Evolutionary conservation across 2,113 vertebrate genomes (phyloP).

Genomic region (Microtus oregoni): DNA sequence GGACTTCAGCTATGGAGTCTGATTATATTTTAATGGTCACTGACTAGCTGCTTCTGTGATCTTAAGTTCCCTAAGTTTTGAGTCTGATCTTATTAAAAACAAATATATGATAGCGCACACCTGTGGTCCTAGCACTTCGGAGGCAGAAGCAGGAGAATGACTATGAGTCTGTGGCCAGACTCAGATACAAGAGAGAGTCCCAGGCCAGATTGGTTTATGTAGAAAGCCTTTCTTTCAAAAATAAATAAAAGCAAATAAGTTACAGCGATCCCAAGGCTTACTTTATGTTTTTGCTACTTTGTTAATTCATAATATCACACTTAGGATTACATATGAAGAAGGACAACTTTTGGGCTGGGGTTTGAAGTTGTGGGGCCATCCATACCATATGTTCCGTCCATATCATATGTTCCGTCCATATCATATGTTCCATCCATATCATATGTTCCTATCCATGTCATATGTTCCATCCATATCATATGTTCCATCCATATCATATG

Average conservation of each 20-base stretch:
- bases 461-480: too few species aligned
- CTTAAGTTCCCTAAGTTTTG: not conserved
- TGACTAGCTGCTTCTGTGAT: not conserved
- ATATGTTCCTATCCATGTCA: too few species aligned
- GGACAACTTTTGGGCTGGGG: not conserved
- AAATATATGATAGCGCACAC: not conserved
- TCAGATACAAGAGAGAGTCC: not conserved
- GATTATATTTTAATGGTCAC: not conserved
- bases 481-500: too few species aligned
- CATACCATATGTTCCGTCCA: not conserved
- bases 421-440: too few species aligned
- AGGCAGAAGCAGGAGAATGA: not conserved
- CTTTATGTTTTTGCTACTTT: not conserved
- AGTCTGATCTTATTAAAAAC: not conserved
- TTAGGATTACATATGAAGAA: not conserved
- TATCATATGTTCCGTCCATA: not conserved
- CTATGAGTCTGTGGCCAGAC: not conserved
- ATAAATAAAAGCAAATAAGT: not conserved
- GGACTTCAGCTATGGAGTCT: not conserved
- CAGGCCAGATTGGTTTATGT: not conserved
- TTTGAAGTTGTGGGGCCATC: not conserved
- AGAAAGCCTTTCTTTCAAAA: not conserved
- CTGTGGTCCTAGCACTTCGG: too few species aligned
- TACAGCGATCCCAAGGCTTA: not conserved
- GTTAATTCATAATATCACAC: not conserved